Evolutionary conservation across 2,797 vertebrate species (phyloP).

Genomic region (Molossus alvarezi): DNA sequence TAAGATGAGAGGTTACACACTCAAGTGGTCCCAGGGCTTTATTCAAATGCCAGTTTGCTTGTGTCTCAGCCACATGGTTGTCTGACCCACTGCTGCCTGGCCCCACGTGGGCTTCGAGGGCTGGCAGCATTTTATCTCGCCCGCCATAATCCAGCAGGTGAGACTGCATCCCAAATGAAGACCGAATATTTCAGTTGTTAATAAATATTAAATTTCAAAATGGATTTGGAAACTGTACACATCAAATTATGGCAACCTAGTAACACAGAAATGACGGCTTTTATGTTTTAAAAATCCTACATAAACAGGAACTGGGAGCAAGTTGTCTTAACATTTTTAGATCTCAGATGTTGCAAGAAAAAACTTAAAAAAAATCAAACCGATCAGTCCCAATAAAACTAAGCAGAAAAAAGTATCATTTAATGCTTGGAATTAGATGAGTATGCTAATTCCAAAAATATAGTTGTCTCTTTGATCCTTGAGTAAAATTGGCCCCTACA

Average conservation of each 20-base stretch:
- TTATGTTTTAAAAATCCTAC: slow-evolving; percentile 66
- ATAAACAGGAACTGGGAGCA: neutral
- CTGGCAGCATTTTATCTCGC: neutral
- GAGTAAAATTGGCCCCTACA: neutral
- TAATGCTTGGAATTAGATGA: slow-evolving; percentile 9
- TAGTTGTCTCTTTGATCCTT: neutral
- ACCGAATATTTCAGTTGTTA: slow-evolving; percentile 62
- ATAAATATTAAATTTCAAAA: slow-evolving; percentile 76
- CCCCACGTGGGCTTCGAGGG: neutral
- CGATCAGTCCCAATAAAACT: slow-evolving; percentile 51
- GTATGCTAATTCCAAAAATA: neutral
- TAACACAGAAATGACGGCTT: slow-evolving; percentile 41
- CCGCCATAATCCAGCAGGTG: neutral
- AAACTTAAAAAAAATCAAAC: slow-evolving; percentile 6
- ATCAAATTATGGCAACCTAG: slow-evolving; percentile 37
- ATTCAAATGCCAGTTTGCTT: neutral
- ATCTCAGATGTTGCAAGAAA: slow-evolving; percentile 12
- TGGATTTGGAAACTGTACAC: slow-evolving; percentile 65
- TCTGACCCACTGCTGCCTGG: neutral
- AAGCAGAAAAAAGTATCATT: slow-evolving; percentile 50
- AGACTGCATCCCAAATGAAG: slow-evolving; percentile 44
- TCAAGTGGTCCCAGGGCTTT: slow-evolving; percentile 59
- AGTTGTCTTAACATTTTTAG: slow-evolving; percentile 56
- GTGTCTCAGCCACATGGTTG: neutral
- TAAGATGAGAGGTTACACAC: neutral